A percentile compares a stretch with the other conserved stretches of the same genome.
These are phyloP conservation scores for Dasypus novemcinctus DNA, from an alignment of 2,113 vertebrate species.

Conservation along the genomic window DNA sequence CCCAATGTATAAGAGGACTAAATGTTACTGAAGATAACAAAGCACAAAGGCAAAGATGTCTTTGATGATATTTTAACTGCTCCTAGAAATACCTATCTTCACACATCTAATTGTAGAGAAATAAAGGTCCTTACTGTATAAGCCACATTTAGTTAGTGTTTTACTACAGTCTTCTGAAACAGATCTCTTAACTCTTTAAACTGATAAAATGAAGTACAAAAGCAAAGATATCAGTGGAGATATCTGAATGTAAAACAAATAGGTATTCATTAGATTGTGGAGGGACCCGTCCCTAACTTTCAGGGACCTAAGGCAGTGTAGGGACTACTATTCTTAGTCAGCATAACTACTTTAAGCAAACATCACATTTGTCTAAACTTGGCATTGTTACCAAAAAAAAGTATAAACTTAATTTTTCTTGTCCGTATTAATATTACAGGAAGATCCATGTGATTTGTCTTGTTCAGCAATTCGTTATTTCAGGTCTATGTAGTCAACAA, in stretches of 20 bases:
- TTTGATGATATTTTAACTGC: background rate
- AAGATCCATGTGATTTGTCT: background rate
- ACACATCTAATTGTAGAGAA: background rate
- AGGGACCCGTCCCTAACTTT: background rate
- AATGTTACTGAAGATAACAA: background rate
- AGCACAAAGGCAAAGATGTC: background rate
- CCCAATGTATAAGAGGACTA: background rate
- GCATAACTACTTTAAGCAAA: slow-evolving; percentile 89
- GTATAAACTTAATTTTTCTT: slow-evolving; percentile 4
- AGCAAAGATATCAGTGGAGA: background rate
- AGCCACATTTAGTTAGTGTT: background rate
- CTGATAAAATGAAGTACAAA: background rate
- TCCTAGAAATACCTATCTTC: background rate
- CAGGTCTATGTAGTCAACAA: background rate
- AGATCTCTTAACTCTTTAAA: background rate
- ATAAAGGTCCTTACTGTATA: background rate
- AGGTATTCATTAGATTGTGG: background rate
- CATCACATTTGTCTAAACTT: background rate
- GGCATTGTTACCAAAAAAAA: background rate
- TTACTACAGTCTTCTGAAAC: background rate
- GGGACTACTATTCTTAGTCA: slow-evolving; percentile 87
- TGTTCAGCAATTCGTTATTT: background rate
- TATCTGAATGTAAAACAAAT: background rate
- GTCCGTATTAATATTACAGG: background rate
- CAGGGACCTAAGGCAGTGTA: rapidly evolving